Conservation (phyloP, 1,140 invertebrate genomes). For the Rhizoglyphus robini region DNA sequence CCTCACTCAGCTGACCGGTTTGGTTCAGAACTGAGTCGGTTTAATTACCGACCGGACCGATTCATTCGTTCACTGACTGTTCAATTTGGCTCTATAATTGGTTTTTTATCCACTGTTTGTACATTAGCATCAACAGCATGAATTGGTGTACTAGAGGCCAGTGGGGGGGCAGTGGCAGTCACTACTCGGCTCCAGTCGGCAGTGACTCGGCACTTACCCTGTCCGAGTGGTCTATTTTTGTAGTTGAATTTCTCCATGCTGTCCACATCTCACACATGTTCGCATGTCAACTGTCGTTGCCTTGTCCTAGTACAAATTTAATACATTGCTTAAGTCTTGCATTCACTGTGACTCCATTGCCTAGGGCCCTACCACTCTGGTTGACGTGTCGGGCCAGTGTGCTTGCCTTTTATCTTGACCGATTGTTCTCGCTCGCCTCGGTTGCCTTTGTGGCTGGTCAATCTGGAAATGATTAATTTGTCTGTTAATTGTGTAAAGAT, state of each 20-base stretch:
- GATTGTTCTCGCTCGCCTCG: neutral
- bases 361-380: too few species aligned
- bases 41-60: neutral
- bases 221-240: neutral
- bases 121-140: neutral
- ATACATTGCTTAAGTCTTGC: neutral
- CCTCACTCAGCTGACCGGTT: neutral
- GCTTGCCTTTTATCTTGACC: constrained; percentile 2
- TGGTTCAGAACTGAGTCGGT: neutral
- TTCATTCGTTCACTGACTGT: too few species aligned
- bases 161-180: neutral
- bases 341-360: neutral
- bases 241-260: too few species aligned
- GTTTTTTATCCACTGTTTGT: too few species aligned
- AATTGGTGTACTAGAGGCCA: neutral
- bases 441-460: neutral
- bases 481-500: neutral
- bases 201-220: neutral
- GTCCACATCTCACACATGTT: neutral
- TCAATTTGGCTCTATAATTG: too few species aligned
- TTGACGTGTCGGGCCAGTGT: too few species aligned
- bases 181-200: neutral
- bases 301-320: neutral
- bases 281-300: neutral
- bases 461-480: neutral